Conservation (phyloP, 2,888 invertebrate species). For the Tricholauxania praeusta region DNA sequence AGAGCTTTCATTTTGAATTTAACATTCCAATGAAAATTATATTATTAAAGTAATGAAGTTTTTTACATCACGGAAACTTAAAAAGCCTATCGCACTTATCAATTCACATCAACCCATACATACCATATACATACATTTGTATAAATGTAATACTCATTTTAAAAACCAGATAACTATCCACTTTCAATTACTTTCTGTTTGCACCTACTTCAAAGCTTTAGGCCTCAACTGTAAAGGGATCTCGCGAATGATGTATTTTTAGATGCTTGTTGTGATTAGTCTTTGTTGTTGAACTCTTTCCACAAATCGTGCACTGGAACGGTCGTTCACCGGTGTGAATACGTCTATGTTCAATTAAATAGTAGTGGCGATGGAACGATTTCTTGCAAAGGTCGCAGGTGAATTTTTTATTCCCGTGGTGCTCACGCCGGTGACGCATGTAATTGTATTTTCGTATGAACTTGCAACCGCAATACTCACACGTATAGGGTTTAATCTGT, state of each 20-base stretch:
- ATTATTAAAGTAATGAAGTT: no score
- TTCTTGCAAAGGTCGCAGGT: slow-evolving; percentile 83
- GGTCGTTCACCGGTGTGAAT: slow-evolving; percentile 84
- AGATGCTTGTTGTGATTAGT: slow-evolving; percentile 93
- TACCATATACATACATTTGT: no score
- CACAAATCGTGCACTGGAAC: slow-evolving; percentile 88
- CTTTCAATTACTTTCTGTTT: not conserved
- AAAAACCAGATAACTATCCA: no score
- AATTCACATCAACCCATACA: no score
- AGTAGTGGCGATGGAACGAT: slow-evolving; percentile 88
- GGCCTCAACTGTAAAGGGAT: slow-evolving; percentile 85
- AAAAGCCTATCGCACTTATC: no score
- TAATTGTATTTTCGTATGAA: slow-evolving; percentile 92
- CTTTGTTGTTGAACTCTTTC: slow-evolving; percentile 89
- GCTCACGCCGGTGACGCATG: slow-evolving; percentile 85
- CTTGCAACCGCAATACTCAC: slow-evolving; percentile 90
- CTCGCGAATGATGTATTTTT: slow-evolving; percentile 89
- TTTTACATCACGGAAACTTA: no score
- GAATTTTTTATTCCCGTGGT: slow-evolving; percentile 83
- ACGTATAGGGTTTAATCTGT: slow-evolving; percentile 84
- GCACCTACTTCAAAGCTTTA: slow-evolving; percentile 48
- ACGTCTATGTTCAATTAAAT: slow-evolving; percentile 87
- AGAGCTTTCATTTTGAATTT: no score
- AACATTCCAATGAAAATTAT: no score
- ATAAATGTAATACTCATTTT: no score